A percentile compares a stretch with the other conserved stretches of the same genome.
Conservation (phyloP, 2,113 vertebrate genomes). For the Pedionomus torquatus region DNA sequence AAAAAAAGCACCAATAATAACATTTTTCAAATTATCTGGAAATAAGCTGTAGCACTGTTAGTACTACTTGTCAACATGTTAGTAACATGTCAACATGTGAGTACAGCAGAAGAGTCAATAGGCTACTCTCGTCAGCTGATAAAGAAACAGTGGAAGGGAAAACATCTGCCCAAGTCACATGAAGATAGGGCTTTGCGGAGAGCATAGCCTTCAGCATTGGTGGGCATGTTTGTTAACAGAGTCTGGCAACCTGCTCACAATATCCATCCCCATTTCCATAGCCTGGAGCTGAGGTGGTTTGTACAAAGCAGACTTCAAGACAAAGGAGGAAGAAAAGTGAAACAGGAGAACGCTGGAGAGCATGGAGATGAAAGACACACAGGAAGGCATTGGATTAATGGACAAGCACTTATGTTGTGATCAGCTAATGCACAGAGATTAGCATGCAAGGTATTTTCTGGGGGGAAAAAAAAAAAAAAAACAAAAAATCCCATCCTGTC, state of each 20-base stretch:
- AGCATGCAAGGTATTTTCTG: slow-evolving; percentile 46
- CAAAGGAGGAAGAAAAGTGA: slow-evolving; percentile 23
- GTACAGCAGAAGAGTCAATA: not conserved
- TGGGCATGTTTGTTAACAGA: not conserved
- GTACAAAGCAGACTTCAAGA: not conserved
- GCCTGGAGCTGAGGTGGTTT: not conserved
- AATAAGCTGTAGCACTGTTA: not conserved
- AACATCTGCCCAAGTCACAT: not conserved
- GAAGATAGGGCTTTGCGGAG: not conserved
- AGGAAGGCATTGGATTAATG: slow-evolving; percentile 49
- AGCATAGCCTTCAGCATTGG: not conserved
- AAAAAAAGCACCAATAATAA: not conserved
- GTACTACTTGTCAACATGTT: not conserved
- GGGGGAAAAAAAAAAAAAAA: not conserved
- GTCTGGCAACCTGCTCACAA: not conserved
- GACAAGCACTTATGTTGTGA: slow-evolving; percentile 54
- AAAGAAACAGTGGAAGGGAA: not conserved
- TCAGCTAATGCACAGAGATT: slow-evolving; percentile 52
- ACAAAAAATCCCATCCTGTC: not conserved
- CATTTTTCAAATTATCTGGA: not conserved
- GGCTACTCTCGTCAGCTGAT: not conserved
- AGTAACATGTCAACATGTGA: not conserved
- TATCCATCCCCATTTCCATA: not conserved
- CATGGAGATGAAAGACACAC: slow-evolving; percentile 51
- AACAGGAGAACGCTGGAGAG: slow-evolving; percentile 4